Evolutionary conservation across 92 coral and sea anemone species (phyloP), one percentile per base, ranked within the genome.

Genomic region (Palythoa grandis): DNA sequence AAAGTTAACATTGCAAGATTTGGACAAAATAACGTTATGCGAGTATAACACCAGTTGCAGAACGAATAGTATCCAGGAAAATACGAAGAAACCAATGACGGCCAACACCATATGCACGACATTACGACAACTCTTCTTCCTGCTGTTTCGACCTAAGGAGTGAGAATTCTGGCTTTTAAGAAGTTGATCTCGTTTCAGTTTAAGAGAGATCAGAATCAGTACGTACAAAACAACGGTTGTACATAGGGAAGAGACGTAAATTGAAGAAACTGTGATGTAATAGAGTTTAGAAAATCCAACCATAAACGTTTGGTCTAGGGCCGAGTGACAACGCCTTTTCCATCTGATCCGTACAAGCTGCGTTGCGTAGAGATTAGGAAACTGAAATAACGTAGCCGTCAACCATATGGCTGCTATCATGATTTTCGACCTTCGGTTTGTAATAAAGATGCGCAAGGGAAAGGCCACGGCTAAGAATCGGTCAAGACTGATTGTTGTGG

Each of bases 41-140:
- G 84, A 79, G 16, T 79, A 79, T 16, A 79, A 38, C n/a, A 79
- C 84, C 11, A 79, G 60, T 23, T 79, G 84, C 19, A 79, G 74
- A 1, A 79, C 84, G 20, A 79, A 79, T 22, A 79, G 10, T 2
- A 74, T 63, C 84, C 84, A 79, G 57, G 84, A 79, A 25, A 79
- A 47, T n/a, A 79, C 84, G 39, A 79, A 79, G 57, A 40, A 79
- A 16, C 84, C 84, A 65, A 79, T 79, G n/a, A 79, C 74, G 2
- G 72, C 74, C 84, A 79, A 79, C 23, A 79, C 84, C 84, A 79
- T 79, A 65, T 67, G 84, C 15, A 79, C 39, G 14, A 79, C 84
- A 14, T 66, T 79, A 11, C 84, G 72, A 19, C 84, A 79, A 20
- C 74, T 79, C 16, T 79, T 79, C 54, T 79, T 11, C 15, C 84